Evolutionary conservation across 1,140 invertebrate species (phyloP).

Genomic region (Drosophila baimaii): DNA sequence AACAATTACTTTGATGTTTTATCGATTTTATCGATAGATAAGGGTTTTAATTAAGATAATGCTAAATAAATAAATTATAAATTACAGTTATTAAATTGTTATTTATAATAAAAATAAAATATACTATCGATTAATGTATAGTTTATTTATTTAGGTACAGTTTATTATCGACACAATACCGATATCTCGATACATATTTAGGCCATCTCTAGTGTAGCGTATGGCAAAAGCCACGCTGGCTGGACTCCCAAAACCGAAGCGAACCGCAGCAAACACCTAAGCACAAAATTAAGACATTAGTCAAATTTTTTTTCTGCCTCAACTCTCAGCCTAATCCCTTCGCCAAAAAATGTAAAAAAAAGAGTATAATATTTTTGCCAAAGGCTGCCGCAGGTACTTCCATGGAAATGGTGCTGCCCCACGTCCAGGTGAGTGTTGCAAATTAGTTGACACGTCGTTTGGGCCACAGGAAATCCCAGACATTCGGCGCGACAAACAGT

Average conservation of each 20-base stretch:
- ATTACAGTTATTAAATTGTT: too few species aligned
- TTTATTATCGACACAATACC: background rate
- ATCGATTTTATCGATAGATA: too few species aligned
- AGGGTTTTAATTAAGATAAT: too few species aligned
- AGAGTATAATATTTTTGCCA: constrained; percentile 36
- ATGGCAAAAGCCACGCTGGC: constrained; percentile 24
- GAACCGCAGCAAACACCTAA: constrained; percentile 70
- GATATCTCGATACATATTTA: background rate
- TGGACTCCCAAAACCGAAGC: constrained; percentile 26
- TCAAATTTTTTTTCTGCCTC: constrained; percentile 58
- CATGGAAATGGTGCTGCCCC: constrained; percentile 69
- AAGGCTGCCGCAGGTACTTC: constrained; percentile 75
- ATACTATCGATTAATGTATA: background rate
- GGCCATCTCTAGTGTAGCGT: constrained; percentile 27
- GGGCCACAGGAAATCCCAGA: constrained; percentile 53
- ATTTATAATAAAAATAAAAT: too few species aligned
- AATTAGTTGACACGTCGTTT: constrained; percentile 81
- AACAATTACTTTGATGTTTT: too few species aligned
- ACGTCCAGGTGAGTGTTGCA: constrained; percentile 72
- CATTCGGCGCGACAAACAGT: constrained; percentile 72
- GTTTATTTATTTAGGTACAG: too few species aligned
- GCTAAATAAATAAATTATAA: background rate
- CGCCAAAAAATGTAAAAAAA: constrained; percentile 27
- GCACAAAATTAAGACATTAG: constrained; percentile 82
- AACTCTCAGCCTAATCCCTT: constrained; percentile 67